phyloP scores from a whole-genome alignment of 2,797 vertebrate species.

The Eutrigla gurnardus region DNA sequence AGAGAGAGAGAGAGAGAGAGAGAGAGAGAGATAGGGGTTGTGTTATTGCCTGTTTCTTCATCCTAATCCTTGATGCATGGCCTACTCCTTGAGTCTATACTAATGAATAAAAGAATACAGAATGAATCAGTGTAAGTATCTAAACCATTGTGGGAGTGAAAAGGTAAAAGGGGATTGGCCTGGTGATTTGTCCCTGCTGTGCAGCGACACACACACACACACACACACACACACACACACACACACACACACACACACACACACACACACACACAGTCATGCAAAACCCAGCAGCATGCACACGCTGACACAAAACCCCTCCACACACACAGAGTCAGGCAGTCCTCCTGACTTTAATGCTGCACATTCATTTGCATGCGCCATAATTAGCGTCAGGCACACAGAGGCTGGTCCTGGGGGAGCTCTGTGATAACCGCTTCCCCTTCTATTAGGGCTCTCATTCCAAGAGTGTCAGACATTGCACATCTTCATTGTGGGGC shows the following conservation, averaged over 20 bases:
- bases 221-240: conserved; percentile 43
- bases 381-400: conserved; percentile 95
- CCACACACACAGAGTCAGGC: conserved; percentile 62
- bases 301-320: conserved; percentile 55
- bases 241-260: conserved; percentile 5
- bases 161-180: conserved; percentile 57
- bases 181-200: conserved; percentile 31
- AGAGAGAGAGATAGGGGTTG: conserved; percentile 37
- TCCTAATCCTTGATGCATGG: conserved; percentile 70
- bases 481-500: conserved; percentile 98
- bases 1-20: conserved; percentile 34
- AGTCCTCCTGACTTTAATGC: conserved; percentile 81
- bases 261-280: conserved; percentile 1
- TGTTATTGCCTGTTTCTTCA: conserved; percentile 67
- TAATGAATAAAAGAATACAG: conserved; percentile 78
- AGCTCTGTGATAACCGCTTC: conserved; percentile 94
- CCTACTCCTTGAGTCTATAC: conserved; percentile 53
- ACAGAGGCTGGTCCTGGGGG: conserved; percentile 90
- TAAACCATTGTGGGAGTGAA: conserved; percentile 63
- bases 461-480: conserved; percentile 94
- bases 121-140: conserved; percentile 61
- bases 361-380: conserved; percentile 90
- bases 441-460: conserved; percentile 93
- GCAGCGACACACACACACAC: conserved; percentile 13
- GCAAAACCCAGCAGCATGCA: conserved; percentile 9